Base-by-base conservation (phyloP, 2,113 vertebrate species). In the Hydrolagus affinis region DNA sequence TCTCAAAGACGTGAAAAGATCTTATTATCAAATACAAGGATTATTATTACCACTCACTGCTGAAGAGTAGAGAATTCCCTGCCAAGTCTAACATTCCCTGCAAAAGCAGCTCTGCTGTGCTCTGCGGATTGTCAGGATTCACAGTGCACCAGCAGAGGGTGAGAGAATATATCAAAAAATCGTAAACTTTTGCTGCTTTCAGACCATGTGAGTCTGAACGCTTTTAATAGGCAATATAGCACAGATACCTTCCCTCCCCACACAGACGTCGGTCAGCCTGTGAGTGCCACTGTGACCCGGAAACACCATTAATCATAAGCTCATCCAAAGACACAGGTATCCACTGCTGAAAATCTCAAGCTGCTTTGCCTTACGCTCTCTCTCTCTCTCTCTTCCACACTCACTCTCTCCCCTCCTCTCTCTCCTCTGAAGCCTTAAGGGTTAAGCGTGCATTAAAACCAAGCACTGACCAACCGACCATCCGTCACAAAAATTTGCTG, bases 21-120 rank as follows among this genome's bases (percentile, higher is more conserved):
- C 60, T 60, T 83, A 23, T n/a, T 83, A 66, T 83, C 78, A 44
- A 44, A 44, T 44, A 6, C 44, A 44, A 44, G 44, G 44, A 44
- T 44, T 44, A 44, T 44, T 44, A 44, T 44, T 44, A 44, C 6
- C 44, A 44, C 6, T 44, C 44, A 44, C 44, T 6, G 66, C 30
- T 66, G 60, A 80, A 83, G 78, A 83, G 64, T 83, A 83, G 66
- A 44, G 66, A 83, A 83, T 64, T 62, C 78, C 62, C 60, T 30
- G 78, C 62, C 78, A 83, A 83, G 78, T 62, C 28, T 66, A 32
- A 17, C 60, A 83, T 66, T 66, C 66, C 78, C 66, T 83, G 78
- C 23, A 59, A 66, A 66, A 83, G 32, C 14, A 62, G 62, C 78
- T 66, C 8, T 83, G 19, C 78, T 66, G 4, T 83, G 19, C 15